Percentiles rank a stretch among this genome's conserved stretches.
These are phyloP conservation scores for Parazoanthus atlanticus DNA, from an alignment of 92 coral and sea anemone species.

Conservation along the genomic window DNA sequence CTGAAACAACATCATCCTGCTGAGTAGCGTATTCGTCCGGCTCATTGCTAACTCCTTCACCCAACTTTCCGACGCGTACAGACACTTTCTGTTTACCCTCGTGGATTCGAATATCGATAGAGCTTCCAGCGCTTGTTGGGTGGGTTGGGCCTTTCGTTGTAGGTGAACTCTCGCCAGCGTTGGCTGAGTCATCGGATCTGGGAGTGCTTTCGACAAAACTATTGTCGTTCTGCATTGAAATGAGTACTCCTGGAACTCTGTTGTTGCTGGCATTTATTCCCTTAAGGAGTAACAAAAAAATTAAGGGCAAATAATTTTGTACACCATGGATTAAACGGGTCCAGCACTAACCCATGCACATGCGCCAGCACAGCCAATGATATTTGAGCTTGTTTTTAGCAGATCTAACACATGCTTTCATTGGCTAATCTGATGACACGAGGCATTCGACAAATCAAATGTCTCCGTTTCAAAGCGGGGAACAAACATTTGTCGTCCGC, in stretches of 20 bases:
- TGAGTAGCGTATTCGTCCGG: not conserved
- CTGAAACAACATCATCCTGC: slow-evolving; percentile 17
- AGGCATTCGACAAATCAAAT: too few species aligned
- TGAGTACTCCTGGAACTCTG: slow-evolving; percentile 36
- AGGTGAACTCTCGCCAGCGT: not conserved
- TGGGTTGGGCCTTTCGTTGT: not conserved
- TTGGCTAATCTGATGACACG: too few species aligned
- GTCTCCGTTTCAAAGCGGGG: too few species aligned
- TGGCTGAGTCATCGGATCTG: not conserved
- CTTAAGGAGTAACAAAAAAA: not conserved
- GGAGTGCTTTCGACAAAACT: not conserved
- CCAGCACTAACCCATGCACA: too few species aligned
- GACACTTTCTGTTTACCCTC: slow-evolving; percentile 28
- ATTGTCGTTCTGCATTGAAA: slow-evolving; percentile 28
- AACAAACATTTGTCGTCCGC: too few species aligned
- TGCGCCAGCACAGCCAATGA: too few species aligned
- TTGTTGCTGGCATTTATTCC: not conserved
- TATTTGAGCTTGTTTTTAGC: too few species aligned
- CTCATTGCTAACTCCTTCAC: not conserved
- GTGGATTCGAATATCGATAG: slow-evolving; percentile 13
- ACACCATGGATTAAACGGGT: too few species aligned
- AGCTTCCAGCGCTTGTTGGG: not conserved
- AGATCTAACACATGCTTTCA: too few species aligned
- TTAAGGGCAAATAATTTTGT: not conserved
- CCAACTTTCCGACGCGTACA: slow-evolving; percentile 6